Evolutionary conservation across 2,113 vertebrate genomes (phyloP).

Genomic region (Microcebus lehilahytsara): DNA sequence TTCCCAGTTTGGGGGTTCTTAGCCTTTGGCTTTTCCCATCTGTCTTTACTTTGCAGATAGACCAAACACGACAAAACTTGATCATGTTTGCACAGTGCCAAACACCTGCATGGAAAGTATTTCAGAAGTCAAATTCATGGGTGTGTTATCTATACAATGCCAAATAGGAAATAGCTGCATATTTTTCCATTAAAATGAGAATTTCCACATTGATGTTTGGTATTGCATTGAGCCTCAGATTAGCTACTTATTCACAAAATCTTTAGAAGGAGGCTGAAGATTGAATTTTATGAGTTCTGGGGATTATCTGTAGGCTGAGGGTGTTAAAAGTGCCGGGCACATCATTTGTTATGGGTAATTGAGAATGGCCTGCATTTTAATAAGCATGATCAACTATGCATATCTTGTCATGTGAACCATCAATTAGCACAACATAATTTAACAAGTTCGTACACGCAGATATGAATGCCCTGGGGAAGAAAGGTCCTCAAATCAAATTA

Average conservation of each 20-base stretch:
- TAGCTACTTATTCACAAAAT: not conserved
- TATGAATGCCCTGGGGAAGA: slow-evolving; percentile 57
- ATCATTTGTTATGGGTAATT: slow-evolving; percentile 14
- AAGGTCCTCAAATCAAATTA: slow-evolving; percentile 49
- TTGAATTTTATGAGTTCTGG: not conserved
- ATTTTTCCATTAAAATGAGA: slow-evolving; percentile 32
- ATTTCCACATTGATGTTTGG: not conserved
- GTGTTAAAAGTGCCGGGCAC: not conserved
- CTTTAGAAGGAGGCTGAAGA: not conserved
- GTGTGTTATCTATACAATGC: not conserved
- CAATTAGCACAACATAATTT: slow-evolving; percentile 58
- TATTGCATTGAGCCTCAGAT: not conserved
- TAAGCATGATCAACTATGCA: slow-evolving; percentile 51
- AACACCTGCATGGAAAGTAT: slow-evolving; percentile 47
- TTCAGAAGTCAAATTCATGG: slow-evolving; percentile 29
- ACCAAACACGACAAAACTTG: not conserved
- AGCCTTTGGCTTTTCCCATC: slow-evolving; percentile 3
- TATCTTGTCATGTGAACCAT: slow-evolving; percentile 53
- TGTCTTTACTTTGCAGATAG: slow-evolving; percentile 2
- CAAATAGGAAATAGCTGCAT: not conserved
- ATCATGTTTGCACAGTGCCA: slow-evolving; percentile 8
- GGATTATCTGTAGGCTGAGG: not conserved
- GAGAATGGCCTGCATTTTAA: slow-evolving; percentile 50
- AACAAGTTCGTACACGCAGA: slow-evolving; percentile 55
- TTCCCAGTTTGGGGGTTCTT: not conserved